Evolutionary conservation across 2,113 vertebrate species (phyloP), one percentile per base, ranked within the genome.

Genomic region (Malurus elegans): DNA sequence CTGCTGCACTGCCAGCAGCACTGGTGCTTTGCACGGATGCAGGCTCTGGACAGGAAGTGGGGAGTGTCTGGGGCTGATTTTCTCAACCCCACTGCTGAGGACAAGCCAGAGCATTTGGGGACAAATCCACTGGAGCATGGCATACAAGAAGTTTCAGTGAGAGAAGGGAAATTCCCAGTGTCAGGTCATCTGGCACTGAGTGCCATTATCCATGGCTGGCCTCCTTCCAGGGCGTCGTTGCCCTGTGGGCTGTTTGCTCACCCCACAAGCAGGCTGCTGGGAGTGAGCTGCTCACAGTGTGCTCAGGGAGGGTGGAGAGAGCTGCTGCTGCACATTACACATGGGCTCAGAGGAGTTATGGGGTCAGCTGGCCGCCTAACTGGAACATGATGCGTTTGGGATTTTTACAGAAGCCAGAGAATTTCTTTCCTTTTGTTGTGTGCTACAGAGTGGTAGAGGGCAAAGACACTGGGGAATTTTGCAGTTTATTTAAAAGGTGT

Each of bases 21-120:
- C 29, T 1, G 0, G 18, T 50, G 36, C 23, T 23, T n/a, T 40
- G 28, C 29, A 4, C 0, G 1, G 42, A 10, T 14, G 18, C 32
- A 14, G 11, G 4, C 5, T 50, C 38, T 25, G 25, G 18, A 18
- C 2, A 2, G 21, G 7, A 2, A 25, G 6, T 1, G 0, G 12
- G 23, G 25, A 73, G 21, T 28, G 5, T 19, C 47, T 53, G 34
- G 17, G 15, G 25, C n/a, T 64, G 31, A 9, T 26, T 28, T 61
- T 48, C 36, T 48, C 25, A 31, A 11, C 34, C 25, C 20, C 17
- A 3, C 20, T 40, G 34, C 34, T 60, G 29, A 51, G 19, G 12
- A 6, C 36, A 69, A 83, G 26, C 28, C 73, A 19, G 53, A 58
- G 36, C 15, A 23, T 15, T 18, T 47, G 36, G n/a, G 26, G 25